These are phyloP conservation scores for Mallotus villosus DNA, from an alignment of 2,797 vertebrate species.

Conservation along the genomic window DNA sequence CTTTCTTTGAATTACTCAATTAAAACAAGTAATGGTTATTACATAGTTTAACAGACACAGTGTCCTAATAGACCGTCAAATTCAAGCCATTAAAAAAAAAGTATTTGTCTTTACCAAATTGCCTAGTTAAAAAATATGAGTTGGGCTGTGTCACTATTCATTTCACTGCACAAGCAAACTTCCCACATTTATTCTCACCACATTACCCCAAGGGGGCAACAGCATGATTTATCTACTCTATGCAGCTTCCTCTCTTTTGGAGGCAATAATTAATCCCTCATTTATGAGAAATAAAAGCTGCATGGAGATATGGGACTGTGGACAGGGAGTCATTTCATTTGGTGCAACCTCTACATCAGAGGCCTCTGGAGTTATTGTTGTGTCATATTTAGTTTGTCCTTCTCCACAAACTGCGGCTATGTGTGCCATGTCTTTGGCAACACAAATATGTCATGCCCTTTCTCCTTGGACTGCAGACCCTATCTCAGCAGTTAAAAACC, in stretches of 20 bases:
- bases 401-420: constrained; percentile 42
- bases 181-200: constrained; percentile 12
- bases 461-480: background rate
- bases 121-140: constrained; percentile 26
- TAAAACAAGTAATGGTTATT: no score
- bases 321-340: constrained; percentile 58
- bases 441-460: constrained; percentile 37
- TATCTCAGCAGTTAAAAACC: background rate
- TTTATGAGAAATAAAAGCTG: constrained; percentile 62
- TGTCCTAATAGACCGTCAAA: no score
- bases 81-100: constrained; percentile 1
- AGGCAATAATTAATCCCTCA: constrained; percentile 72
- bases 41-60: no score
- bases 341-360: constrained; percentile 56
- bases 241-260: constrained; percentile 62
- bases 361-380: constrained; percentile 36
- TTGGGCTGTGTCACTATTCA: constrained; percentile 51
- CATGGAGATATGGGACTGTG: constrained; percentile 55
- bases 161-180: constrained; percentile 39
- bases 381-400: constrained; percentile 44
- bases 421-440: constrained; percentile 19
- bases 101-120: constrained; percentile 50
- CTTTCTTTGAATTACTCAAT: no score
- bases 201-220: constrained; percentile 39
- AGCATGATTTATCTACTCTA: constrained; percentile 70